Percentiles rank a stretch among this genome's conserved stretches.
Evolutionary conservation across 2,888 invertebrate genomes (phyloP).

Genomic region (Neria commutata): DNA sequence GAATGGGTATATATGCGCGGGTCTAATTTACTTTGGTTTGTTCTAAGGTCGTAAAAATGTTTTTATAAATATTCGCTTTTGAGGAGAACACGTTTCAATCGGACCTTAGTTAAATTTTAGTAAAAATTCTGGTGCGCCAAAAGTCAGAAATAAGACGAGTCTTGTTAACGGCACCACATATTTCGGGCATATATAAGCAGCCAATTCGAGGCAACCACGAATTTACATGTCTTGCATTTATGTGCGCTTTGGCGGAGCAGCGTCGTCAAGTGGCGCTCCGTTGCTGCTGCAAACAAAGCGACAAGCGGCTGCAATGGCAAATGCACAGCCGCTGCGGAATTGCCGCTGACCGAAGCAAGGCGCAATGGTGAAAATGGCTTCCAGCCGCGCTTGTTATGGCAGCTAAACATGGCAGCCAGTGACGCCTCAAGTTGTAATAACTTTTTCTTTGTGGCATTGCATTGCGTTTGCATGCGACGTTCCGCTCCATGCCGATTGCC

Average conservation of each 20-base stretch:
- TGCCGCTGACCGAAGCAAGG: neutral
- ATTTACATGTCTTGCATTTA: neutral
- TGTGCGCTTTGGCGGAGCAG: neutral
- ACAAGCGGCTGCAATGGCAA: no score
- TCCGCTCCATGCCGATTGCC: neutral
- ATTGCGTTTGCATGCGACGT: neutral
- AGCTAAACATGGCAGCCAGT: constrained; percentile 37
- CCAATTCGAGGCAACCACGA: neutral
- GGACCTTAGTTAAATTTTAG: no score
- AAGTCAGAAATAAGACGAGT: no score
- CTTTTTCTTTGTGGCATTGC: neutral
- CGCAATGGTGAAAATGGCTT: constrained; percentile 17
- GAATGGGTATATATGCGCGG: no score
- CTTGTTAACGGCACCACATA: no score
- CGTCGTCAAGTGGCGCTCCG: neutral
- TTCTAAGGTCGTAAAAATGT: no score
- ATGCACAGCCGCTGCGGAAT: neutral
- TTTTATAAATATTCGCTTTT: no score
- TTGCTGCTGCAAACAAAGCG: neutral
- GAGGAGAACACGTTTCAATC: no score
- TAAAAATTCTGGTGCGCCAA: neutral
- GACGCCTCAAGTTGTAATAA: constrained; percentile 36
- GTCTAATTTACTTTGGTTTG: no score
- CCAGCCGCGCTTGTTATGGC: constrained; percentile 30
- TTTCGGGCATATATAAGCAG: neutral